Base-by-base conservation (phyloP, 2,113 vertebrate species). In the Smithornis capensis region DNA sequence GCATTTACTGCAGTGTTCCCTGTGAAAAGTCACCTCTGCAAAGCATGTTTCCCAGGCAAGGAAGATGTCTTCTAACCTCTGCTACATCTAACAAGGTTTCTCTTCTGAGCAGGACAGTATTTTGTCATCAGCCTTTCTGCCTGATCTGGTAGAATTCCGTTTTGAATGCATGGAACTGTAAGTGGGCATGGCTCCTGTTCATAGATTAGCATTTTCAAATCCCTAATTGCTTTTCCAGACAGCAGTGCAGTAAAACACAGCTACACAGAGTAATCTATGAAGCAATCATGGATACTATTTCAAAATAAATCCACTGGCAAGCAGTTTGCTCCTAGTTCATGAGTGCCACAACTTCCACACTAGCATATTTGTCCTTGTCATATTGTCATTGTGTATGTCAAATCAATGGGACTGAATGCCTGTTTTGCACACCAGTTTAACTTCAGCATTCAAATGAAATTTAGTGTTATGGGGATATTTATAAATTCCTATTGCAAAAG, bases 221-320 rank as follows among this genome's bases (percentile, higher is more conserved):
- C 83, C 67, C 67, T 95, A 94, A 95, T 97, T 68, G 29, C 89
- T 96, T 98, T 96, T 92, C 49, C 78, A 95, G 95, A 74, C 86
- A 96, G 89, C 64, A 78, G 10, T 5, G 49, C 71, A 88, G 50
- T 92, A 90, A 81, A 89, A 60, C 87, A 68, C 49, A 93, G 56
- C 89, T 87, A 83, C 42, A 10, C 7, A 9, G 83, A 55, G 37
- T 89, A 86, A 77, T 95, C 76, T 90, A 28, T 79, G 57, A 53
- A 77, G 83, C 79, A 95, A 64, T 82, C 84, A 74, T n/a, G 82
- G 67, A 83, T 23, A 8, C 78, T 81, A 35, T 81, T 92, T 93
- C 68, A 25, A 82, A 87, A 55, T 40, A 90, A 95, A 82, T 67
- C 82, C 87, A 79, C 87, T 78, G 77, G 76, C 80, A 85, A 92